Evolutionary conservation across 1,140 invertebrate species (phyloP).

Genomic region (Drosophila guanche): DNA sequence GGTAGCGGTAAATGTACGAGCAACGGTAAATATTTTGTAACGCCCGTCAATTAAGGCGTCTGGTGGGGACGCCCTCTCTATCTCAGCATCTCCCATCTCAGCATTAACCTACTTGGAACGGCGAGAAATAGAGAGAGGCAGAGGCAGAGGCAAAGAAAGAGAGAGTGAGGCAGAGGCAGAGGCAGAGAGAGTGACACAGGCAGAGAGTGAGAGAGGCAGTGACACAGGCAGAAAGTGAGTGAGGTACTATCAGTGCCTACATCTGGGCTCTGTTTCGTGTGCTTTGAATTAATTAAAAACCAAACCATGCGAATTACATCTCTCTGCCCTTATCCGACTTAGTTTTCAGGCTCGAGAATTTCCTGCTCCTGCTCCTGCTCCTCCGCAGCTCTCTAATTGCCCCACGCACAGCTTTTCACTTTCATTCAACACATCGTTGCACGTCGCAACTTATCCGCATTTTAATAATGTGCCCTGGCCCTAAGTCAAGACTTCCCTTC

Average conservation of each 20-base stretch:
- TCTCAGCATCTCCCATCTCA: conserved; percentile 8
- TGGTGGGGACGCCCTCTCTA: conserved; percentile 9
- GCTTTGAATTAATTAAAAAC: conserved; percentile 80
- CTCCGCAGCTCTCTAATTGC: conserved; percentile 66
- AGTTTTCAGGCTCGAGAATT: conserved; percentile 18
- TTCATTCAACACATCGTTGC: conserved; percentile 66
- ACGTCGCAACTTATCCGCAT: conserved; percentile 74
- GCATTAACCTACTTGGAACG: conserved; percentile 72
- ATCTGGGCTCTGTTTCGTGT: conserved; percentile 20
- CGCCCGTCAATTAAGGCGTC: conserved; percentile 73
- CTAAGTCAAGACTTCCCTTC: conserved; percentile 2
- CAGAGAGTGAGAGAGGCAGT: no score
- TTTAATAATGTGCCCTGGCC: conserved; percentile 65
- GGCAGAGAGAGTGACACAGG: no score
- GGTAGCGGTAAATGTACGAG: conserved; percentile 35
- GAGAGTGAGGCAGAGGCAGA: conserved; percentile 1
- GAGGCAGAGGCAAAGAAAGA: no score
- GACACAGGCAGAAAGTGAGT: no score
- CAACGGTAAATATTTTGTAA: conserved; percentile 79
- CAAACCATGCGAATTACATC: conserved; percentile 71
- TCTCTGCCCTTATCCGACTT: conserved; percentile 45
- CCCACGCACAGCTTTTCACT: conserved; percentile 80
- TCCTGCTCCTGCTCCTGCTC: conserved; percentile 1
- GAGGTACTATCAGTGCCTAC: conserved; percentile 20
- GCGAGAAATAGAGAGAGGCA: conserved; percentile 15